Conservation (phyloP, 2,113 vertebrate species). For the Cephalopterus ornatus region DNA sequence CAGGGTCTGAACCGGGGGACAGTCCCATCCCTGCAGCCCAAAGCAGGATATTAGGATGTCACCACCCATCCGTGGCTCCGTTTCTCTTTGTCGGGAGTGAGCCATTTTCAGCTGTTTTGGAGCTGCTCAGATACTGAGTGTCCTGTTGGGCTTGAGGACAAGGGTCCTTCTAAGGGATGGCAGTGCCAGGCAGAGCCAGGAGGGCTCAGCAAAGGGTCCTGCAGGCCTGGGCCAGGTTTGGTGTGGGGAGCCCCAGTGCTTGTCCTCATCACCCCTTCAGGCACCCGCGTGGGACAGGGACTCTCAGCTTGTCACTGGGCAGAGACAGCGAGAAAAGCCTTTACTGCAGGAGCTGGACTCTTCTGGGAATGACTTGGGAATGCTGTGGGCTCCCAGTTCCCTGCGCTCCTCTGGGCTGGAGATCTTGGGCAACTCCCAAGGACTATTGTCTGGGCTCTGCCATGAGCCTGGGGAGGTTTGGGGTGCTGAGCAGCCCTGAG, state of each 20-base stretch:
- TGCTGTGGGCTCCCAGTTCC: not conserved
- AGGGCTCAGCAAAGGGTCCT: not conserved
- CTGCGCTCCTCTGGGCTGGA: accelerated
- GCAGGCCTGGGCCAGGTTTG: not conserved
- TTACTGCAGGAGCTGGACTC: accelerated
- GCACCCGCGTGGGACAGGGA: accelerated
- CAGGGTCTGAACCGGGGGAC: not conserved
- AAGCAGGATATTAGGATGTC: accelerated
- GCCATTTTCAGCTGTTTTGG: accelerated
- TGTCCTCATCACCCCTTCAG: not conserved
- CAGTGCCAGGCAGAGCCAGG: not conserved
- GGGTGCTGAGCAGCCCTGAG: not conserved
- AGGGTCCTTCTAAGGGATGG: not conserved
- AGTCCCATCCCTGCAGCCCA: not conserved
- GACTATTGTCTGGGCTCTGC: not conserved
- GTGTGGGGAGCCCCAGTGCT: not conserved
- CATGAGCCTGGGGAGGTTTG: not conserved
- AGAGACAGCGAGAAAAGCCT: not conserved
- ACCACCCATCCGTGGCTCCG: accelerated
- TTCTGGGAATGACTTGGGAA: accelerated
- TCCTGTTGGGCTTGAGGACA: not conserved
- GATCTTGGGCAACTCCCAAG: not conserved
- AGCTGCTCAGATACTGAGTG: not conserved
- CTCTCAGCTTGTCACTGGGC: not conserved
- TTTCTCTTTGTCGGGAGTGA: not conserved